Evolutionary conservation across 2,113 vertebrate species (phyloP).

Genomic region (Chamaetylas fuelleborni): DNA sequence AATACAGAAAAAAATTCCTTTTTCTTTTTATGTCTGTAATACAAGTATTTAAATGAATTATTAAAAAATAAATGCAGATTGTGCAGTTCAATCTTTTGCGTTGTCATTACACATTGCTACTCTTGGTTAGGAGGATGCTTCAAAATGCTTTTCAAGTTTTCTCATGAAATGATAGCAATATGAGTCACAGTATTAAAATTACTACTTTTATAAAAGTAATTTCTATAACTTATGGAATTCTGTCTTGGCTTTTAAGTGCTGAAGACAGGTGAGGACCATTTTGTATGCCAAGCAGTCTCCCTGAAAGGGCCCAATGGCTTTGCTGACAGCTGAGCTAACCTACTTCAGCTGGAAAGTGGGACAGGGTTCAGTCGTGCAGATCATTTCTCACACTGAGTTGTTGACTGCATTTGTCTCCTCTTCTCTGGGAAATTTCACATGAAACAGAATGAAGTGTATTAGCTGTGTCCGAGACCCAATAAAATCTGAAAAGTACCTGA

Average conservation of each 20-base stretch:
- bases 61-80: not conserved
- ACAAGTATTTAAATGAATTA: not conserved
- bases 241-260: not conserved
- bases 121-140: not conserved
- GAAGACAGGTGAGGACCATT: not conserved
- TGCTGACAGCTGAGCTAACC: not conserved
- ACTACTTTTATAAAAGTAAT: not conserved
- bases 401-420: not conserved
- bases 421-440: not conserved
- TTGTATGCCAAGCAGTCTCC: not conserved
- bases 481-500: not conserved
- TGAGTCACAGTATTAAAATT: not conserved
- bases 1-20: not conserved
- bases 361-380: constrained; percentile 22
- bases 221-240: not conserved
- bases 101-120: fast-evolving
- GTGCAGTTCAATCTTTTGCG: fast-evolving
- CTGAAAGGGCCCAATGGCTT: not conserved
- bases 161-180: not conserved
- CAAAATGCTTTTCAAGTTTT: not conserved
- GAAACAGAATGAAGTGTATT: not conserved
- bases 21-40: not conserved
- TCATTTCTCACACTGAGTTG: not conserved
- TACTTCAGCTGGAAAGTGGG: not conserved
- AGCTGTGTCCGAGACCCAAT: not conserved